A percentile compares a stretch with the other conserved stretches of the same genome.
phyloP scores from a whole-genome alignment of 2,888 invertebrate genomes.

The Baronia brevicornis region DNA sequence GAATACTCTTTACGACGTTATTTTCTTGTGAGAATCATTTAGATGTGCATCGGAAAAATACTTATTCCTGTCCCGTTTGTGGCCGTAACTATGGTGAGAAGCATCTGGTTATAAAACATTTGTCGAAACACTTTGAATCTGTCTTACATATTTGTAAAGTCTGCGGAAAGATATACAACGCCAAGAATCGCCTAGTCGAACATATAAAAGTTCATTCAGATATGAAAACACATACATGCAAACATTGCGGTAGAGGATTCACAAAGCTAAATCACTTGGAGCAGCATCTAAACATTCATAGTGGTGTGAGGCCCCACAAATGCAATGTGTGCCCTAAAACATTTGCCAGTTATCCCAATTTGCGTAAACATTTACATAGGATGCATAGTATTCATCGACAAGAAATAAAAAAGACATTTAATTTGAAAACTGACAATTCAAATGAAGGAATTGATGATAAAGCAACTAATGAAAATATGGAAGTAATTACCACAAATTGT shows the following conservation, averaged over 20 bases:
- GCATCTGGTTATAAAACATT: constrained; percentile 44
- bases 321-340: constrained; percentile 73
- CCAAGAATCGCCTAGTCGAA: constrained; percentile 42
- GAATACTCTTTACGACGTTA: constrained; percentile 42
- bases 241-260: constrained; percentile 69
- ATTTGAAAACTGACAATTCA: constrained; percentile 11
- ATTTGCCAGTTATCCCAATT: constrained; percentile 75
- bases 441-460: constrained; percentile 10
- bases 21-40: constrained; percentile 45
- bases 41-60: constrained; percentile 42
- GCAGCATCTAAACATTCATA: constrained; percentile 76
- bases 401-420: constrained; percentile 18
- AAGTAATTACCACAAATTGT: neutral
- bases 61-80: constrained; percentile 74
- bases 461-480: constrained; percentile 6
- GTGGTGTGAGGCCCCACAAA: constrained; percentile 69
- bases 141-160: constrained; percentile 71
- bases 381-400: constrained; percentile 42
- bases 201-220: constrained; percentile 54
- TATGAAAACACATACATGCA: constrained; percentile 63
- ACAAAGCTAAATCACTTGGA: constrained; percentile 34
- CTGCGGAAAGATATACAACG: constrained; percentile 72
- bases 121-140: constrained; percentile 47
- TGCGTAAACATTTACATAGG: constrained; percentile 69
- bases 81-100: constrained; percentile 69